Evolutionary conservation across 2,888 invertebrate genomes (phyloP), one percentile per base, ranked within the genome.

Genomic region (Exephanes ischioxanthus): DNA sequence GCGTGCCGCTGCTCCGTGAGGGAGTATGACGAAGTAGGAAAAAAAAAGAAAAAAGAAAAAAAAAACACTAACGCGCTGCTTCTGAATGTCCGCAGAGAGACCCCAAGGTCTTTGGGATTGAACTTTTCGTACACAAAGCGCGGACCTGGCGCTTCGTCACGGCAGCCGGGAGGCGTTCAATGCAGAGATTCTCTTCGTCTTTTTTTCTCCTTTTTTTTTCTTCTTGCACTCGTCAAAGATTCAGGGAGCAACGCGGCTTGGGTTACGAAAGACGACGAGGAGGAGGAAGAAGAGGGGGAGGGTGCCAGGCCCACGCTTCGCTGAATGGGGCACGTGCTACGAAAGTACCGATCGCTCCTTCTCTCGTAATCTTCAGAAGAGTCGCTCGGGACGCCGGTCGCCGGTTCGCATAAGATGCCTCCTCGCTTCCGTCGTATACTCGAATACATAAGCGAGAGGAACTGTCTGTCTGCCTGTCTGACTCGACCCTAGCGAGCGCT

Each of bases 261-360:
- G 82, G 75, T 79, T 72, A 83, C 79, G 80, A 75, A 73, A 77
- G 90, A 90, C 91, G 91, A 92, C 90, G 92, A 92, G 14, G 16
- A 45, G 16, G 16, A 3, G 14, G 45, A 48, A 16, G 16, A 48
- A 0, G 45, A 16, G 45, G 45, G 45, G 45, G 16, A 16, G 91
- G 93, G 92, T 92, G 92, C 84, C 86, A 85, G 88, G 86, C 88
- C 81, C 83, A 81, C 77, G 86, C 83, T 83, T 86, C 88, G 83
- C 85, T 91, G 90, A 92, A 92, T 91, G 91, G 91, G 92, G 91
- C 93, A 93, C 93, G 93, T 91, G 93, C 93, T 93, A 90, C 91
- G 72, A 70, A 72, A 79, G 61, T 68, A 83, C 83, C 76, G 80
- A 80, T 68, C 73, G 63, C 76, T 80, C 67, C 80, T 80, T 77